These are phyloP conservation scores for Coptodon rendalli DNA, from an alignment of 2,113 vertebrate genomes.

Conservation along the genomic window DNA sequence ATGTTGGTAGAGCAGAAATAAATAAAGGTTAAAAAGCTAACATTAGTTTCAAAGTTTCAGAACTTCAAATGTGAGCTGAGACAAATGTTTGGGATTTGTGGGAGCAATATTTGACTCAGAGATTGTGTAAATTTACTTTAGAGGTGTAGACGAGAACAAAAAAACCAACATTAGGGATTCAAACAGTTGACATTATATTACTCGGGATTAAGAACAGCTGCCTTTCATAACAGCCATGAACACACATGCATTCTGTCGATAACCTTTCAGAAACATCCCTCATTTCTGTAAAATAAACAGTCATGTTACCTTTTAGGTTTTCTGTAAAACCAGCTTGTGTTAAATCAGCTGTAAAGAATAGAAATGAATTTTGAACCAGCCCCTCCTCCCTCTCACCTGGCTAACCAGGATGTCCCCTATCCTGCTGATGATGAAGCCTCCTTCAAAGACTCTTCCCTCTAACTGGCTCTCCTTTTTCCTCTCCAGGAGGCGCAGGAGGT, in stretches of 20 bases:
- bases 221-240: background rate
- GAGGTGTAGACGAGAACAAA: background rate
- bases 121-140: background rate
- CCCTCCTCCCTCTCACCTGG: constrained; percentile 75
- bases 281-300: background rate
- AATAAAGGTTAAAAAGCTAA: background rate
- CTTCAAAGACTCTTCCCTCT: constrained; percentile 62
- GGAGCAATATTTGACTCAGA: background rate
- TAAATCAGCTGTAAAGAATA: background rate
- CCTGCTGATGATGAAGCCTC: constrained; percentile 80
- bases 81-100: background rate
- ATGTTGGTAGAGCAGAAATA: background rate
- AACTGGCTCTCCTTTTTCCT: constrained; percentile 81
- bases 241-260: background rate
- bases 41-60: background rate
- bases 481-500: constrained; percentile 86
- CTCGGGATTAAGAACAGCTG: background rate
- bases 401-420: constrained; percentile 87
- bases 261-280: background rate
- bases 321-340: background rate
- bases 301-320: background rate
- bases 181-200: background rate
- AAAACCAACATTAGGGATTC: background rate
- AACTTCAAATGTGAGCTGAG: background rate
- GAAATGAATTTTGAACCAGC: background rate